A percentile compares a stretch with the other conserved stretches of the same genome.
These are phyloP conservation scores for Paradoxurus hermaphroditus DNA, from an alignment of 2,113 vertebrate genomes.

Conservation along the genomic window DNA sequence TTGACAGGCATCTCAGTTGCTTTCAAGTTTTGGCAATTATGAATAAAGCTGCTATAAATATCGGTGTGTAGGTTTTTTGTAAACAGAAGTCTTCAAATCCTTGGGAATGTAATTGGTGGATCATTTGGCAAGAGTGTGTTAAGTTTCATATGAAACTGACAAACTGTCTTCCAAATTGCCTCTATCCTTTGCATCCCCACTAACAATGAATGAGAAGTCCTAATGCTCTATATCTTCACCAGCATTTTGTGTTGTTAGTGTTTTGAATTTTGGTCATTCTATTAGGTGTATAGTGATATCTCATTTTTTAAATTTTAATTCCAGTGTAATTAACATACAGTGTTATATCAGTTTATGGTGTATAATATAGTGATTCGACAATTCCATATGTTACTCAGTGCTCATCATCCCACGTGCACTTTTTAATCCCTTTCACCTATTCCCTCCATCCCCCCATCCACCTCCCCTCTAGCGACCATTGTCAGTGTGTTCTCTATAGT, in stretches of 20 bases:
- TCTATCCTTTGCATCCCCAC: not conserved
- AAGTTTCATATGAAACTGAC: not conserved
- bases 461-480: not conserved
- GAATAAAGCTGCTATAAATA: not conserved
- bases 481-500: not conserved
- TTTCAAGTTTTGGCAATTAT: not conserved
- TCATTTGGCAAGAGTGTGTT: not conserved
- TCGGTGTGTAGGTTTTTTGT: not conserved
- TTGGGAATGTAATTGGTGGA: not conserved
- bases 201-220: not conserved
- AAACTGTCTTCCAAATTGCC: not conserved
- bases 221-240: not conserved
- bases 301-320: not conserved
- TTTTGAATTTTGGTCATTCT: not conserved
- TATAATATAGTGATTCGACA: not conserved
- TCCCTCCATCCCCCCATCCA: not conserved
- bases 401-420: not conserved
- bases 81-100: not conserved
- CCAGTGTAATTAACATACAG: not conserved
- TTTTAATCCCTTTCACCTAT: not conserved
- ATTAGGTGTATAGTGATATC: not conserved
- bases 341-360: not conserved
- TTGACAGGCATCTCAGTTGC: not conserved
- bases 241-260: not conserved
- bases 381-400: not conserved